Conservation (phyloP, 2,113 vertebrate species). For the Ariopsis seemanni region DNA sequence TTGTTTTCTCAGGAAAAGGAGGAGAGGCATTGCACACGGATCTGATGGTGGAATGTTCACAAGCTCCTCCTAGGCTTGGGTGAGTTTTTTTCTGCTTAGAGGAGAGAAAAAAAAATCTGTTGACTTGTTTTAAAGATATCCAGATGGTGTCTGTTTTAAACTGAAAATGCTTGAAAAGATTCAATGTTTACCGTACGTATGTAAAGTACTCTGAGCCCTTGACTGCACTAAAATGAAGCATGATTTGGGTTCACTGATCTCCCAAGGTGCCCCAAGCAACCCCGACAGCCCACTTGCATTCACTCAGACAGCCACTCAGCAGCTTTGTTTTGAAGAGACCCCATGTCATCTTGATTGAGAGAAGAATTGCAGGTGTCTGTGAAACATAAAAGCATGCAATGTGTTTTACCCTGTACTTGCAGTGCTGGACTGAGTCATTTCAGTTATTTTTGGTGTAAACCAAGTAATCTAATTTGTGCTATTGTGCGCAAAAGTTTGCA, state of each 20-base stretch:
- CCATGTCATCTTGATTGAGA: no score
- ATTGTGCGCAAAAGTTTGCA: background rate
- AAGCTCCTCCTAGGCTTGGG: background rate
- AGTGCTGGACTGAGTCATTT: background rate
- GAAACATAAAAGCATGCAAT: background rate
- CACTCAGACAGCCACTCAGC: constrained; percentile 9
- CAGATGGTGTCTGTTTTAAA: background rate
- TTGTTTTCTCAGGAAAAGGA: background rate
- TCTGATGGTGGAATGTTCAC: background rate
- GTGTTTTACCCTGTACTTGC: background rate
- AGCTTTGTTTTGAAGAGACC: background rate
- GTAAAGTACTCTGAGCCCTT: background rate
- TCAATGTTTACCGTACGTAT: background rate
- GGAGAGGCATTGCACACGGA: background rate
- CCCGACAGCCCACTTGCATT: background rate
- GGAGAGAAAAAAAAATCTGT: background rate
- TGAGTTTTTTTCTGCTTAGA: background rate
- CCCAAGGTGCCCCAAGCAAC: background rate
- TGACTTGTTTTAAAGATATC: background rate
- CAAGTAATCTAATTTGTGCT: background rate
- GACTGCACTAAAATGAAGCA: background rate
- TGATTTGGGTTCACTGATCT: background rate
- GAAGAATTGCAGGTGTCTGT: background rate
- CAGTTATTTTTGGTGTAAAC: background rate
- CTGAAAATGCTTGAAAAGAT: background rate